Evolutionary conservation across 2,113 vertebrate genomes (phyloP).

Genomic region (Notarius quadriscutis): DNA sequence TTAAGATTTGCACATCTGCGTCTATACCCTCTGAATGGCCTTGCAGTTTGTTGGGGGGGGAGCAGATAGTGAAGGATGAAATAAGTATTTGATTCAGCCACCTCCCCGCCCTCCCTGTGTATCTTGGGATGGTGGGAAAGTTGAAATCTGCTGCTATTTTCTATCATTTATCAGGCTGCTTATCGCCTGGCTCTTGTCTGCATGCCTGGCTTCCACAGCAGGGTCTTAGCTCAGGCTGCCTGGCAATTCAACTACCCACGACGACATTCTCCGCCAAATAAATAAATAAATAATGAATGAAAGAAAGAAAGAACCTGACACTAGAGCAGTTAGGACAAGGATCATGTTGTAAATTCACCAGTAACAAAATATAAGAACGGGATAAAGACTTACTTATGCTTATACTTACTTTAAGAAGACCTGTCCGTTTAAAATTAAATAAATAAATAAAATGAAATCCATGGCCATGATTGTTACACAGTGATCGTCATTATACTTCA

Average conservation of each 20-base stretch:
- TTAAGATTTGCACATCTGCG: constrained; percentile 25
- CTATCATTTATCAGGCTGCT: constrained; percentile 84
- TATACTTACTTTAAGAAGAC: not conserved
- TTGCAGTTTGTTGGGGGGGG: constrained; percentile 37
- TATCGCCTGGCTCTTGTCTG: constrained; percentile 87
- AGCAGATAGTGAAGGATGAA: constrained; percentile 57
- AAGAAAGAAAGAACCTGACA: not conserved
- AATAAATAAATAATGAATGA: too few species aligned
- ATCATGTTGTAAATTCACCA: not conserved
- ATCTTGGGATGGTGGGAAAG: constrained; percentile 88
- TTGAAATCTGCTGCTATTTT: constrained; percentile 97
- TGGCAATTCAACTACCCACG: constrained; percentile 47
- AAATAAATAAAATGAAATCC: not conserved
- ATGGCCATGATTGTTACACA: not conserved
- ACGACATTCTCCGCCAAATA: constrained; percentile 38
- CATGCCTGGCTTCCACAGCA: constrained; percentile 80
- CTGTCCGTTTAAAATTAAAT: not conserved
- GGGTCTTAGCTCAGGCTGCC: constrained; percentile 70
- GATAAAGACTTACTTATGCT: not conserved
- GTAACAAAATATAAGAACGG: not conserved
- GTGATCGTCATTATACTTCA: constrained; percentile 15
- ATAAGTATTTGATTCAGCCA: constrained; percentile 56
- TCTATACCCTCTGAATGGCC: constrained; percentile 44
- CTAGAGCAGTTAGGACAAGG: not conserved
- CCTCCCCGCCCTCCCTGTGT: constrained; percentile 45